Conservation (phyloP, 2,797 vertebrate genomes). For the Eidolon dupreanum region DNA sequence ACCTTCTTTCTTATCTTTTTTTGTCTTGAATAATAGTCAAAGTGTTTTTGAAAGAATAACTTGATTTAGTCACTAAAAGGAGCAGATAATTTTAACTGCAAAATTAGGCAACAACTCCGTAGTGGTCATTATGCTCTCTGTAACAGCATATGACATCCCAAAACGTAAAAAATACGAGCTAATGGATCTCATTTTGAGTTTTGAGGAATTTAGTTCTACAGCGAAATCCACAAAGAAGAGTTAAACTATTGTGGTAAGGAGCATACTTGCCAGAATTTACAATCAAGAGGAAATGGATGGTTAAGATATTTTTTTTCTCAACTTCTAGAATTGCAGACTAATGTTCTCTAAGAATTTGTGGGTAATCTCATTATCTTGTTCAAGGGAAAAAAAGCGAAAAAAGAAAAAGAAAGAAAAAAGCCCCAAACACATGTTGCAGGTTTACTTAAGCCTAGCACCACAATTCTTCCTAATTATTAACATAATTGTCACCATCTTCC, state of each 20-base stretch:
- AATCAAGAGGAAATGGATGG: not conserved
- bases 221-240: not conserved
- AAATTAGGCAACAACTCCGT: not conserved
- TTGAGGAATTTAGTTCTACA: not conserved
- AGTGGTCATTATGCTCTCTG: not conserved
- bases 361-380: not conserved
- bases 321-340: not conserved
- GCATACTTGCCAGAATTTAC: not conserved
- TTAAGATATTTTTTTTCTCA: not conserved
- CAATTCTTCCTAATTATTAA: not conserved
- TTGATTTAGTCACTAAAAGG: not conserved
- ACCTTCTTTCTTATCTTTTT: not conserved
- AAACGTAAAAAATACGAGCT: not conserved
- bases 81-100: not conserved
- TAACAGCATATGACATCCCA: not conserved
- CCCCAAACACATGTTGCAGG: not conserved
- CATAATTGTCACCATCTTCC: not conserved
- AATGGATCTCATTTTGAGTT: not conserved
- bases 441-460: not conserved
- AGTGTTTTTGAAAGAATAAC: constrained; percentile 21
- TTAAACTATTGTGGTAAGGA: not conserved
- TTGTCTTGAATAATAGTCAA: not conserved
- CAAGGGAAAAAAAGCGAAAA: not conserved
- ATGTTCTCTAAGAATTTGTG: not conserved
- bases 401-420: not conserved